Conservation (phyloP, 2,797 vertebrate species). For the Clarias laeviceps region DNA sequence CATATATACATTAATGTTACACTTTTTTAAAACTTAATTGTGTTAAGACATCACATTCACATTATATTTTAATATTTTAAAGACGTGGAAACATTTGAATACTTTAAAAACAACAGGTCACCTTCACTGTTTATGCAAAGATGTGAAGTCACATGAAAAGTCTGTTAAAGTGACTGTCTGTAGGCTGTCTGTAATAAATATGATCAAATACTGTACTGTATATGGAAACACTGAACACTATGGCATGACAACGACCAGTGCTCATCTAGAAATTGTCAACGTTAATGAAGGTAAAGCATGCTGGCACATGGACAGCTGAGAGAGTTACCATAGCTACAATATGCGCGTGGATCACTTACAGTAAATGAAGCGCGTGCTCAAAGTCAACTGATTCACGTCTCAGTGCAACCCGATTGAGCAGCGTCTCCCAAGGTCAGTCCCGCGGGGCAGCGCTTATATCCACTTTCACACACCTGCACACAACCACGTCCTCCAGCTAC, state of each 20-base stretch:
- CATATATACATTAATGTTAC: not conserved
- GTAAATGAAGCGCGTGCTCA: not conserved
- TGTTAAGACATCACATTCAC: not conserved
- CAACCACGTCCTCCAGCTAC: not conserved
- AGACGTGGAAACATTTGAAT: not conserved
- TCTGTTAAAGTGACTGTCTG: not conserved
- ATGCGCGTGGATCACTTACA: slow-evolving; percentile 24
- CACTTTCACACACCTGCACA: not conserved
- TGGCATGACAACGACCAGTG: not conserved
- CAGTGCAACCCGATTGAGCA: not conserved
- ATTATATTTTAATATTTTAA: not conserved
- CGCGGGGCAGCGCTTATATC: too few relatives aligned
- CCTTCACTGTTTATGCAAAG: not conserved
- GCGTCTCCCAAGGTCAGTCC: not conserved
- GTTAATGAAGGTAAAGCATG: not conserved
- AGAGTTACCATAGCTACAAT: not conserved
- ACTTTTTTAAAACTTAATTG: not conserved
- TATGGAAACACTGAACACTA: not conserved
- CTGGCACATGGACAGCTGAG: not conserved
- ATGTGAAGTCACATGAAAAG: not conserved
- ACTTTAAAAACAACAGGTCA: not conserved
- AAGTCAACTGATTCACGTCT: not conserved
- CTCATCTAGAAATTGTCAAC: too few relatives aligned
- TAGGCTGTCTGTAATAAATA: not conserved
- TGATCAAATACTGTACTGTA: not conserved